Evolutionary conservation across 2,797 vertebrate genomes (phyloP), one percentile per base, ranked within the genome.

Genomic region (Hybognathus amarus): DNA sequence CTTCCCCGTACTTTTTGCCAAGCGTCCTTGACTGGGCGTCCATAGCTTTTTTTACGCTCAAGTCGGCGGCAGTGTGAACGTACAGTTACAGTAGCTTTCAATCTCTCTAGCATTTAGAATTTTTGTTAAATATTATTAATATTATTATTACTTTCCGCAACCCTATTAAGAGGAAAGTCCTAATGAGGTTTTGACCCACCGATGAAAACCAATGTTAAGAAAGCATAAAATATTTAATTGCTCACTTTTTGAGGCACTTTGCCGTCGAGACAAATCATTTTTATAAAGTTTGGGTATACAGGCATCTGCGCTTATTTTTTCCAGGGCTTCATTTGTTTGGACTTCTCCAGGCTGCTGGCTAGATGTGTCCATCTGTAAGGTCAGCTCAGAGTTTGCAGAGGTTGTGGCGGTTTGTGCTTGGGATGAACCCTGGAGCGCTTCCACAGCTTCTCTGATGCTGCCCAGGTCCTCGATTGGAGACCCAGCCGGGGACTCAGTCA

Each of bases 241-340:
- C 79, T 80, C 13, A 73, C 66, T 73, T 80, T 79, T 79, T 22
- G 27, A 82, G n/a, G 20, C 52, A 66, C 52, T 74, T 47, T 89
- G 89, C 77, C 91, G 92, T 73, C 91, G 82, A 27, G 79, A 15
- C 5, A 85, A 85, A 69, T 92, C 89, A 63, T 59, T 75, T 84
- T 91, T 91, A 38, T 90, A 77, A 70, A 71, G 70, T 78, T 80
- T 87, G 85, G 92, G 88, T 75, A 33, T 7, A 4, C 73, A 47
- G 40, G 68, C 70, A 38, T 91, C 88, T 79, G 36, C 45, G 69
- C 63, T 80, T 67, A 88, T 89, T 77, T 83, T 87, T 42, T 92
- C 81, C 78, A 20, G 38, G 66, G 85, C 85, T 85, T 91, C 69
- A 27, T 86, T 82, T 59, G 59, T 83, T 77, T 86, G 79, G 74